Conservation (phyloP, 2,888 invertebrate species). For the Kryphioiulus occultus region DNA sequence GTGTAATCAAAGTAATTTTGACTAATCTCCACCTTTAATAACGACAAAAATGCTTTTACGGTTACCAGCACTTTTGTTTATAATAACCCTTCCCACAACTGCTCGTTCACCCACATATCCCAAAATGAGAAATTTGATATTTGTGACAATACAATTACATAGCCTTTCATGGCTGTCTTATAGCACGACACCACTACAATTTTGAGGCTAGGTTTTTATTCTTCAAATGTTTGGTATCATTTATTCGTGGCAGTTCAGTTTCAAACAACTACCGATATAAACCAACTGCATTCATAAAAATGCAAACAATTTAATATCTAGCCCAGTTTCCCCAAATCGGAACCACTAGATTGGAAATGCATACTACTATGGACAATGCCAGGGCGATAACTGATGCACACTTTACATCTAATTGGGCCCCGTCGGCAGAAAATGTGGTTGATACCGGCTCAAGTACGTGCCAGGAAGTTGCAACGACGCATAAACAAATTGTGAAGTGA, state of each 20-base stretch:
- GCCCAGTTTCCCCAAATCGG: neutral
- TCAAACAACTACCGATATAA: neutral
- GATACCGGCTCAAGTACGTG: neutral
- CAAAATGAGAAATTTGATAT: neutral
- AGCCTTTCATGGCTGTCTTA: neutral
- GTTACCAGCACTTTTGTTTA: neutral
- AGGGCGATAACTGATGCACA: neutral
- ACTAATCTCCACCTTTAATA: neutral
- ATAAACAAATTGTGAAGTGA: conserved; percentile 19
- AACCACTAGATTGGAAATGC: neutral
- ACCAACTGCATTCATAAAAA: neutral
- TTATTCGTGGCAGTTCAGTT: neutral
- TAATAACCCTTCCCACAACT: neutral
- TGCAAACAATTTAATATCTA: neutral
- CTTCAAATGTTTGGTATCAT: neutral
- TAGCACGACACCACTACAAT: neutral
- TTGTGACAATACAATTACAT: neutral
- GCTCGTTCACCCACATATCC: neutral
- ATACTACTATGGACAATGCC: neutral
- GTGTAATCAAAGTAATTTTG: too few relatives aligned
- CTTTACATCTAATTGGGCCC: neutral
- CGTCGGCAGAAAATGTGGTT: neutral
- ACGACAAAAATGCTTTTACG: neutral
- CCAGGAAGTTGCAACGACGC: conserved; percentile 27
- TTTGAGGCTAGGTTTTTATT: neutral